These are phyloP conservation scores for Siniperca knerii DNA, from an alignment of 2,113 vertebrate genomes.

Conservation along the genomic window DNA sequence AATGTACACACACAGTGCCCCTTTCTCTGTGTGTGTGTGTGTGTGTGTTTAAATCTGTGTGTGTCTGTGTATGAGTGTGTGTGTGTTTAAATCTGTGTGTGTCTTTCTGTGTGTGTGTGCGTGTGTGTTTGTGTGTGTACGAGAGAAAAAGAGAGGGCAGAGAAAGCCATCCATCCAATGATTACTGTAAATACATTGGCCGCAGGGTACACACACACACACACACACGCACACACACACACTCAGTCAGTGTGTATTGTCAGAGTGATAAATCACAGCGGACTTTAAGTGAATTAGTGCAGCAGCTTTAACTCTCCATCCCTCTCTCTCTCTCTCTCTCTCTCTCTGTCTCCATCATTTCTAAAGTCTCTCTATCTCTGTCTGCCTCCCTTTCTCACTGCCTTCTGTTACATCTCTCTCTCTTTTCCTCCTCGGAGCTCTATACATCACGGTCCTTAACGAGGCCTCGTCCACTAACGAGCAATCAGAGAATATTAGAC, in stretches of 20 bases:
- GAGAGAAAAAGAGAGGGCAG: slow-evolving; percentile 35
- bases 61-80: slow-evolving; percentile 15
- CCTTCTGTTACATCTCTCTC: not conserved
- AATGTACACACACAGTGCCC: not conserved
- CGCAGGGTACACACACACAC: slow-evolving; percentile 73
- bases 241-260: slow-evolving; percentile 87
- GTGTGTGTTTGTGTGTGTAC: slow-evolving; percentile 20
- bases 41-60: slow-evolving; percentile 3
- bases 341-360: not conserved
- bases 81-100: slow-evolving; percentile 12
- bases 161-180: slow-evolving; percentile 82
- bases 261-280: slow-evolving; percentile 94
- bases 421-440: slow-evolving; percentile 19
- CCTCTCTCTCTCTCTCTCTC: slow-evolving; percentile 48
- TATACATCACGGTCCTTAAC: slow-evolving; percentile 63
- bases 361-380: not conserved
- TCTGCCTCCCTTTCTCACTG: not conserved
- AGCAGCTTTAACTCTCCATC: slow-evolving; percentile 91
- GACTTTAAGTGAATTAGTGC: slow-evolving; percentile 95
- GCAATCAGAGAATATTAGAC: slow-evolving; percentile 66
- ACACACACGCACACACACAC: slow-evolving; percentile 51
- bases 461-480: slow-evolving; percentile 63
- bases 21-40: not conserved
- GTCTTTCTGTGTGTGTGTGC: not conserved
- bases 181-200: slow-evolving; percentile 88